Evolutionary conservation across 2,797 vertebrate species (phyloP).

Genomic region (Enteromius afrohamiltoni): DNA sequence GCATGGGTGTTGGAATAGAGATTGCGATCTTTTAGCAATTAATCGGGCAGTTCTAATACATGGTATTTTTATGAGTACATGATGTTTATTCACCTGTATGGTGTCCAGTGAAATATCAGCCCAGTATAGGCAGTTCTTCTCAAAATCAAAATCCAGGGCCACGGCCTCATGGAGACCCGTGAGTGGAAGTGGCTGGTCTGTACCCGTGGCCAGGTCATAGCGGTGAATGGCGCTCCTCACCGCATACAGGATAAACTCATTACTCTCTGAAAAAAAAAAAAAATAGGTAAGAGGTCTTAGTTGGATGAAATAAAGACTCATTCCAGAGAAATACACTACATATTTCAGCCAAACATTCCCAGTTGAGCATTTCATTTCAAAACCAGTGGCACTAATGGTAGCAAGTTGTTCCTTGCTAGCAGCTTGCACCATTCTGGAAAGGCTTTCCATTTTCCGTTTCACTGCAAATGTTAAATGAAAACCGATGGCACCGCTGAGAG

Average conservation of each 20-base stretch:
- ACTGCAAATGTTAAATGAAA: constrained; percentile 9
- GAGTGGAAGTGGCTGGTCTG: constrained; percentile 89
- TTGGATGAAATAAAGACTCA: background rate
- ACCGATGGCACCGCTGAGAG: background rate
- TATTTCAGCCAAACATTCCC: background rate
- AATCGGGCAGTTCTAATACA: background rate
- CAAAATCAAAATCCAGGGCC: constrained; percentile 95
- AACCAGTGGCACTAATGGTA: background rate
- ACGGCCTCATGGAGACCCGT: constrained; percentile 88
- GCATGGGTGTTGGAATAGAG: background rate
- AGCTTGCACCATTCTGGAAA: background rate
- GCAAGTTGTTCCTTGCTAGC: background rate
- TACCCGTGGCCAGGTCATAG: constrained; percentile 89
- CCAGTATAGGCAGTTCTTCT: constrained; percentile 97
- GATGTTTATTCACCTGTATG: constrained; percentile 84
- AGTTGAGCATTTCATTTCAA: constrained; percentile 8
- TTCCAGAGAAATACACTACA: background rate
- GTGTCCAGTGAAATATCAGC: constrained; percentile 92
- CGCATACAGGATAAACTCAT: constrained; percentile 95
- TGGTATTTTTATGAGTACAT: background rate
- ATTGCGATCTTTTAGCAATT: background rate
- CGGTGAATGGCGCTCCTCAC: constrained; percentile 93
- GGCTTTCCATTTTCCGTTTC: constrained; percentile 8
- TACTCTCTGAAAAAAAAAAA: constrained; percentile 85
- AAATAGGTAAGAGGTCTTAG: background rate